Conservation (phyloP, 2,888 invertebrate species). For the Drosophila mayaguana region DNA sequence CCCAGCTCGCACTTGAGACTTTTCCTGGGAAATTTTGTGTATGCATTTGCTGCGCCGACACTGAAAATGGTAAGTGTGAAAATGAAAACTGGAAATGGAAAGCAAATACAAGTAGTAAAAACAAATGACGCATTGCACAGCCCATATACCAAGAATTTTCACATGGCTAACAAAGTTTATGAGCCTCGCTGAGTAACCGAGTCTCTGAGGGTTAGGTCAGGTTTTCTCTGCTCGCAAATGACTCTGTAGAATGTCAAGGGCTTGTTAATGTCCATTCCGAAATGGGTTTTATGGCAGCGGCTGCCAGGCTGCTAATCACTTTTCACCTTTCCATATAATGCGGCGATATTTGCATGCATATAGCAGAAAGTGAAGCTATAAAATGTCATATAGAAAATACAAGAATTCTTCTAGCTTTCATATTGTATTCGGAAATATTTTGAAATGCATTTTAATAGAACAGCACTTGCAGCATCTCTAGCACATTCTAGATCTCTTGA, state of each 20-base stretch:
- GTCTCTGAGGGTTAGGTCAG: slow-evolving; percentile 42
- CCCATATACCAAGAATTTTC: slow-evolving; percentile 49
- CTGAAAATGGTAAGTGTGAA: slow-evolving; percentile 60
- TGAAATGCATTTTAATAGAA: too few relatives aligned
- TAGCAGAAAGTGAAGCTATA: neutral
- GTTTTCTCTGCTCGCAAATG: slow-evolving; percentile 22
- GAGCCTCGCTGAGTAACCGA: neutral
- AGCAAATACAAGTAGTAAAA: slow-evolving; percentile 11
- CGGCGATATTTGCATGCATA: neutral
- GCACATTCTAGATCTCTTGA: too few relatives aligned
- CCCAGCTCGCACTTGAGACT: slow-evolving; percentile 24
- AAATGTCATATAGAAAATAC: neutral
- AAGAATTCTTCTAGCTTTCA: neutral
- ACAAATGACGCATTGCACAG: slow-evolving; percentile 15
- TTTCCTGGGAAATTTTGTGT: slow-evolving; percentile 53
- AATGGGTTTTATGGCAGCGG: slow-evolving; percentile 14
- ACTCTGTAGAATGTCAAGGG: slow-evolving; percentile 34
- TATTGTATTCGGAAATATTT: too few relatives aligned
- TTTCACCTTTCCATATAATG: slow-evolving; percentile 19
- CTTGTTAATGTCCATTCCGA: slow-evolving; percentile 18
- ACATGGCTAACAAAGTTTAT: slow-evolving; percentile 25
- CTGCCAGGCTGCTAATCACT: slow-evolving; percentile 5
- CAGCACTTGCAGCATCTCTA: too few relatives aligned
- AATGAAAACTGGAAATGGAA: slow-evolving; percentile 21
- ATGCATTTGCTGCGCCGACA: slow-evolving; percentile 39